phyloP scores from a whole-genome alignment of 2,888 invertebrate species.

The Athrips mouffetella region DNA sequence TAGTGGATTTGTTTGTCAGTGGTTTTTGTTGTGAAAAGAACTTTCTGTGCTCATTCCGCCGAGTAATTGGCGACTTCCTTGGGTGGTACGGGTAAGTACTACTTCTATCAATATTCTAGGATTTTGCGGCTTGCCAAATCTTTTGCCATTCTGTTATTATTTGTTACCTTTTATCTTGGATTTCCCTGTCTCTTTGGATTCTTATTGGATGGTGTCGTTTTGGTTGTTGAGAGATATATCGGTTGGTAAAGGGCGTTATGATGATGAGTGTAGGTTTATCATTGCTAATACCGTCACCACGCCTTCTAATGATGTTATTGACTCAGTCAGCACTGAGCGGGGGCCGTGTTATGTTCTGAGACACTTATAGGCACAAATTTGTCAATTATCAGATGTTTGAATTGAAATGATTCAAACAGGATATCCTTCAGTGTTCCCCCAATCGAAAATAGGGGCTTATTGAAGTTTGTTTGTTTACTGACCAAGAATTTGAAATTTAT shows the following conservation, averaged over 20 bases:
- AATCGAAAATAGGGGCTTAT: conserved; percentile 11
- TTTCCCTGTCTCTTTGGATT: background rate
- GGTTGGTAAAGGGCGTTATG: conserved; percentile 63
- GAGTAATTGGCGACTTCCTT: conserved; percentile 62
- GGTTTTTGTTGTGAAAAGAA: conserved; percentile 35
- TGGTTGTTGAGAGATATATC: background rate
- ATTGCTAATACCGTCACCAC: conserved; percentile 48
- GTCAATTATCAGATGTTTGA: background rate
- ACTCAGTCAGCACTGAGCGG: conserved; percentile 21
- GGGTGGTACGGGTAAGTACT: conserved; percentile 69
- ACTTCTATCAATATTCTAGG: conserved; percentile 51
- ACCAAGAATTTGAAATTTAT: background rate
- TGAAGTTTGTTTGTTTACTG: conserved; percentile 15
- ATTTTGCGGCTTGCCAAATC: conserved; percentile 36
- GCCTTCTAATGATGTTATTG: conserved; percentile 32
- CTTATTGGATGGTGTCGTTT: background rate
- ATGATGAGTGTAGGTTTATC: conserved; percentile 52
- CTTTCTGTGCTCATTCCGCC: conserved; percentile 42
- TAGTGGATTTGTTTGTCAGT: conserved; percentile 42
- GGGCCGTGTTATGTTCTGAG: background rate
- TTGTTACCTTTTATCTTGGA: conserved; percentile 8
- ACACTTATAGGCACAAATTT: background rate
- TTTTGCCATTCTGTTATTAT: conserved; percentile 12
- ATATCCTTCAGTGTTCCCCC: conserved; percentile 4
- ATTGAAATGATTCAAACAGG: conserved; percentile 13